Conservation (phyloP, 2,113 vertebrate genomes). For the Entelurus aequoreus region DNA sequence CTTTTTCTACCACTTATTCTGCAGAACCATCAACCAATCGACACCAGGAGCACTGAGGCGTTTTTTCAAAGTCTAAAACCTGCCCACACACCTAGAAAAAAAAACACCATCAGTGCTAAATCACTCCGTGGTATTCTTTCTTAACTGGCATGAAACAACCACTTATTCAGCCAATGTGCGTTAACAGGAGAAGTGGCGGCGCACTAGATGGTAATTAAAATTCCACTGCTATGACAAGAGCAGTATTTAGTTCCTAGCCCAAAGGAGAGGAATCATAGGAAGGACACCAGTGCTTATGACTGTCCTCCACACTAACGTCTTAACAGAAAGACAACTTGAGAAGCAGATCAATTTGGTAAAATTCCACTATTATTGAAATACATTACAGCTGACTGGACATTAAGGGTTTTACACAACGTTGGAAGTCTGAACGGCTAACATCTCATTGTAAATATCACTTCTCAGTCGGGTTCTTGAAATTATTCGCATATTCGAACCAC, state of each 20-base stretch:
- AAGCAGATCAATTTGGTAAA: neutral
- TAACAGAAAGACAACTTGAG: neutral
- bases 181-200: constrained; percentile 44
- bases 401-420: too few relatives aligned
- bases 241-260: constrained; percentile 47
- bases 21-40: too few relatives aligned
- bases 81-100: constrained; percentile 21
- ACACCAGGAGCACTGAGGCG: too few relatives aligned
- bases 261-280: constrained; percentile 23
- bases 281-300: constrained; percentile 26
- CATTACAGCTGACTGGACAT: too few relatives aligned
- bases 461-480: too few relatives aligned
- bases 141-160: constrained; percentile 33
- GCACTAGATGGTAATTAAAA: constrained; percentile 60
- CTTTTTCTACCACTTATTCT: too few relatives aligned
- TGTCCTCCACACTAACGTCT: neutral
- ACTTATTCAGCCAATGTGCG: constrained; percentile 33
- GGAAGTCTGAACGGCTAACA: too few relatives aligned
- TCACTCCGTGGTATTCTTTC: constrained; percentile 27
- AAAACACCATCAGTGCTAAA: constrained; percentile 34
- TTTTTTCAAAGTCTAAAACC: neutral
- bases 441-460: too few relatives aligned
- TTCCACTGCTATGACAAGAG: constrained; percentile 58
- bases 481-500: too few relatives aligned
- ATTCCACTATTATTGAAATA: neutral